Evolutionary conservation across 2,113 vertebrate genomes (phyloP).

Genomic region (Prunella fulvescens): DNA sequence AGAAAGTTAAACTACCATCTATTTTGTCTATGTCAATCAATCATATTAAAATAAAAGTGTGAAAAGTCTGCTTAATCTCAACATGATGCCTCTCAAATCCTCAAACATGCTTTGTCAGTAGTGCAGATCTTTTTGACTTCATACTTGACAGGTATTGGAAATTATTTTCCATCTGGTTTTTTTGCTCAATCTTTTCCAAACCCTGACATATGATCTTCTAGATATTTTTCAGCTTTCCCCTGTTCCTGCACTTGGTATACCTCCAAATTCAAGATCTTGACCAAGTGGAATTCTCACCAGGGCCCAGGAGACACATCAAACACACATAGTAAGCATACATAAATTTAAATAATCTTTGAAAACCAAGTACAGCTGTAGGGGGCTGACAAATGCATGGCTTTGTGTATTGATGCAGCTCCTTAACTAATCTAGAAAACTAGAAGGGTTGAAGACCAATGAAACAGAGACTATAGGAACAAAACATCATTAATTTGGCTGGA

Average conservation of each 20-base stretch:
- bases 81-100: neutral
- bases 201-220: neutral
- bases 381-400: neutral
- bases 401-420: neutral
- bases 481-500: neutral
- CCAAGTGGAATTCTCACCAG: neutral
- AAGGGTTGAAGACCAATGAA: neutral
- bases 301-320: neutral
- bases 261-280: neutral
- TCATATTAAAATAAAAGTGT: neutral
- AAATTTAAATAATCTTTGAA: neutral
- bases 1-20: neutral
- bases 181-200: neutral
- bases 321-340: neutral
- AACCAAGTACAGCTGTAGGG: neutral
- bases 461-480: neutral
- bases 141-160: neutral
- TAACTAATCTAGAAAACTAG: neutral
- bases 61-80: neutral
- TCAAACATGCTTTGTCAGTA: neutral
- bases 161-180: neutral
- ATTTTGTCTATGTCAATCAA: neutral
- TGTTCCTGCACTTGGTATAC: neutral
- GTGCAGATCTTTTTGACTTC: neutral
- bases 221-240: neutral